Base-by-base conservation (phyloP, 2,888 invertebrate species). In the Alitta virens region DNA sequence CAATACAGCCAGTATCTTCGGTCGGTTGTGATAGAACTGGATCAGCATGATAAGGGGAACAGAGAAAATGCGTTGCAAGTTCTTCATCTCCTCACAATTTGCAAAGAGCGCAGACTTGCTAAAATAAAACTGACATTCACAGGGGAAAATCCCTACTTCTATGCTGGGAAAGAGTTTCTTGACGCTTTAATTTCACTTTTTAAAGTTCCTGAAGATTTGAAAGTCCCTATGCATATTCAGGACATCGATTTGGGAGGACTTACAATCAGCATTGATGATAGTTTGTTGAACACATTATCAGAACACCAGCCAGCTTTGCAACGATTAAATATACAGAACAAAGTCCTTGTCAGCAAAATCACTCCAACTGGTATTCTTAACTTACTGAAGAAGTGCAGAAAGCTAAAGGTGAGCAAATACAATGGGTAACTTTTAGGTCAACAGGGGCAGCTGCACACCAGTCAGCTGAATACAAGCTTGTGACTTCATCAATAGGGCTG, bases 111-210 rank as follows among this genome's bases (percentile, higher is more conserved):
- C 5, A 46, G n/a, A 46, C n/a, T 46, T 7, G 5, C n/a, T 7
- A 46, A 21, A 18, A 46, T 46, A 5, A 46, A 46, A 21, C 7
- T 46, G 18, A 46, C n/a, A 46, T 46, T 46, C n/a, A 46, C 21
- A 5, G 46, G 46, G 5, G 46, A 46, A 46, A 46, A 46, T 46
- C 46, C 46, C 46, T 46, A 46, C n/a, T 46, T 46, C 46, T 46
- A 46, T 16, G 46, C 46, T 46, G 46, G 46, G 18, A 46, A 46
- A n/a, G 46, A 46, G n/a, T 46, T 46, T 46, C n/a, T 46, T 9
- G n/a, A 5, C 3, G n/a, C 46, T 9, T 46, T 46, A 7, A 18
- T 21, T 46, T n/a, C 21, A 5, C 46, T 46, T 7, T 46, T 46
- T 46, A 21, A 21, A 46, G 18, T 21, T n/a, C 46, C 46, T 12